Conservation (phyloP, 2,113 vertebrate genomes). For the Quiscalus mexicanus region DNA sequence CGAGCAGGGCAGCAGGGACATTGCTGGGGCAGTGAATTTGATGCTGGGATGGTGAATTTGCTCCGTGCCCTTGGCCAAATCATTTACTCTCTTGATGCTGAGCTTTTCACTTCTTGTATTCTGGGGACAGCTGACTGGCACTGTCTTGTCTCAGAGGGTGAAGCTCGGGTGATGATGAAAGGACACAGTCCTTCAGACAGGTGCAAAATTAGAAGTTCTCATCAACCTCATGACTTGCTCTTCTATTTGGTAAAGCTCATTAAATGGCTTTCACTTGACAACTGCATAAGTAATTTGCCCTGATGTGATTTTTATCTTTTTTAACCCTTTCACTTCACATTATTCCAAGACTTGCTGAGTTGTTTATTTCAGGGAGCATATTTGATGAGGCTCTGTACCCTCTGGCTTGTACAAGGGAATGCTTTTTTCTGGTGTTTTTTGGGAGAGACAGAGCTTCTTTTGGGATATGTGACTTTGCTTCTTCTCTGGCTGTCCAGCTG, state of each 20-base stretch:
- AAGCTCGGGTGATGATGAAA: background rate
- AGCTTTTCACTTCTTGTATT: background rate
- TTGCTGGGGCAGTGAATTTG: background rate
- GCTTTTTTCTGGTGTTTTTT: background rate
- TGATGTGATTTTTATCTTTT: background rate
- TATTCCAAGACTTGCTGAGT: background rate
- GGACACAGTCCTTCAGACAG: background rate
- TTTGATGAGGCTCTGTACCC: background rate
- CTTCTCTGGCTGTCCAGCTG: background rate
- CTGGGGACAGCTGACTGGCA: background rate
- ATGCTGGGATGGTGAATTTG: background rate
- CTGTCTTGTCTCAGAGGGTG: background rate
- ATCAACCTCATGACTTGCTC: background rate
- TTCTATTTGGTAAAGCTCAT: background rate
- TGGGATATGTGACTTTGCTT: background rate
- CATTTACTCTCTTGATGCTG: background rate
- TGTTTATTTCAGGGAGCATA: background rate
- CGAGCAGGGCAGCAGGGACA: background rate
- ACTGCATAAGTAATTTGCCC: background rate
- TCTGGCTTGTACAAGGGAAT: background rate
- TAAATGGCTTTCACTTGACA: background rate
- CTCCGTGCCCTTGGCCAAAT: background rate
- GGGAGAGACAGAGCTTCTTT: background rate
- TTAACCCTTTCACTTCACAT: background rate
- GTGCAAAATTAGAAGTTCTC: background rate